phyloP scores from a whole-genome alignment of 2,888 invertebrate genomes.

The Dastarcus helophoroides region DNA sequence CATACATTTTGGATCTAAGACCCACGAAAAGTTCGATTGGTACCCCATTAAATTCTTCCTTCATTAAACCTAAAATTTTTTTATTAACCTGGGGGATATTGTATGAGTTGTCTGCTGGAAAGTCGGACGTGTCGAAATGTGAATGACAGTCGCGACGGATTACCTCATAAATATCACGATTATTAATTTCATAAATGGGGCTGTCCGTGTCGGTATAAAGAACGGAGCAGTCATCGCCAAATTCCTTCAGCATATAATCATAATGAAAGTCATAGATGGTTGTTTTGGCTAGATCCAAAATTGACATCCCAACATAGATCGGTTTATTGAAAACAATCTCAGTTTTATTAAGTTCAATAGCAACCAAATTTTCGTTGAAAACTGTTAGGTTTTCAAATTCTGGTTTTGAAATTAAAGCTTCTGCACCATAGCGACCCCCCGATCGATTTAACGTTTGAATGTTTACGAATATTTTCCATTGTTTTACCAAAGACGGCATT shows the following conservation, averaged over 20 bases:
- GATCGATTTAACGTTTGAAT: too few relatives aligned
- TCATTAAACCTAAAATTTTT: conserved; percentile 21
- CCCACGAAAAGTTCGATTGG: too few relatives aligned
- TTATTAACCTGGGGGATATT: conserved; percentile 20
- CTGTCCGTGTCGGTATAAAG: conserved; percentile 4
- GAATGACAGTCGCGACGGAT: conserved; percentile 5
- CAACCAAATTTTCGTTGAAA: conserved; percentile 5
- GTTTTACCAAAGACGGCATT: conserved; percentile 7
- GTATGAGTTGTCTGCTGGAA: conserved; percentile 9
- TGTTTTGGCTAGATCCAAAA: conserved; percentile 6
- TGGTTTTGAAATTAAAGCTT: conserved; percentile 5
- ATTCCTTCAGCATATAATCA: conserved; percentile 3
- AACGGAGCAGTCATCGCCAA: too few relatives aligned
- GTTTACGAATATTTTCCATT: conserved; percentile 6
- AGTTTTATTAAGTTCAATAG: conserved; percentile 1
- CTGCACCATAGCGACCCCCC: conserved; percentile 4
- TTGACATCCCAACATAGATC: conserved; percentile 5
- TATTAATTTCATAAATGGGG: conserved; percentile 2
- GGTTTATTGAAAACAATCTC: conserved; percentile 7
- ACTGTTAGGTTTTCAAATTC: conserved; percentile 4
- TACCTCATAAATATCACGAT: conserved; percentile 5
- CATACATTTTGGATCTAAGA: too few relatives aligned
- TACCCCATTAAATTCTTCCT: conserved; percentile 4
- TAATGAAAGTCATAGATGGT: conserved; percentile 8
- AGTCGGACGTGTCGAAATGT: conserved; percentile 7